Evolutionary conservation across 2,888 invertebrate species (phyloP), one percentile per base, ranked within the genome.

Genomic region (Drosophila bunnanda): DNA sequence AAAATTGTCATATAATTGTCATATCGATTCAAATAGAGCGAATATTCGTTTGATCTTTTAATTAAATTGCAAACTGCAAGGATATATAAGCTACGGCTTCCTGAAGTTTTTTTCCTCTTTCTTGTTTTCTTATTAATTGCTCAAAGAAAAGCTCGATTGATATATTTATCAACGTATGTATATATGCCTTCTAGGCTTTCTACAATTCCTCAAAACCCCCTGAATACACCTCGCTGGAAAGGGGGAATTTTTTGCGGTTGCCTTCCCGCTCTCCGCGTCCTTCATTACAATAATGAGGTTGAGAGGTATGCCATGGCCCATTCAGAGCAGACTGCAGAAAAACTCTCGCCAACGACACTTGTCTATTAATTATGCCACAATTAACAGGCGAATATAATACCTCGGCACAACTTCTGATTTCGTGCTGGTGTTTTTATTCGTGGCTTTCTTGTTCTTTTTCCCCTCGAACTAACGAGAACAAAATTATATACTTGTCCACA

Each of bases 281-380:
- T 39, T 30, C 48, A 48, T 43, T 36, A 39, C 36, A 43, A 71
- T 56, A 70, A 64, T 74, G 66, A 34, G 36, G 46, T 28, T 69
- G 39, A 25, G 39, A 25, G 52, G 52, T 46, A 44, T 39, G 44
- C 50, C 41, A 34, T 15, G 57, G 13, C 60, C 39, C 46, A 17
- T 43, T 55, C 48, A 43, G 20, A 44, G 44, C 39, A 50, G 43
- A 50, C 39, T 62, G 57, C 43, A 20, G 41, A 48, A 41, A 53
- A 54, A 48, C 48, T 25, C 28, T 28, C 17, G 28, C 10, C 39
- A 65, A 65, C 48, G 67, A 43, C 72, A 75, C 75, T 72, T 72
- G 58, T 65, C 60, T 58, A 59, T 59, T 65, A 72, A 72, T 72
- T 72, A 66, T 66, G 43, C 57, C 75, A 50, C 72, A 72, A 65